These are phyloP conservation scores for Cheilosia scutellata DNA, from an alignment of 2,888 invertebrate species.

Conservation along the genomic window DNA sequence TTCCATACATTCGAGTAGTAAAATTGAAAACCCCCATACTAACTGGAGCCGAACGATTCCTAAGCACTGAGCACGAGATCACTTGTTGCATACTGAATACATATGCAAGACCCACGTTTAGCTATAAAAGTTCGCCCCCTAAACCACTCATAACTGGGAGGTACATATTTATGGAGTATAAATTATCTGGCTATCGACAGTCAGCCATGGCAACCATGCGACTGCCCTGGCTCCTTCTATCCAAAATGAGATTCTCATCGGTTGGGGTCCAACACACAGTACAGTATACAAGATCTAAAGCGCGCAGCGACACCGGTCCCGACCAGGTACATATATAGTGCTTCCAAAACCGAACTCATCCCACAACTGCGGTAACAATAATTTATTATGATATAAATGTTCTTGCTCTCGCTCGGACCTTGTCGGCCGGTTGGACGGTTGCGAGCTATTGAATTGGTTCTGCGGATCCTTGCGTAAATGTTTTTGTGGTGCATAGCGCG, in stretches of 20 bases:
- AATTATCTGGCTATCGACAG: conserved; percentile 75
- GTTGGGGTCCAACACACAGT: conserved; percentile 2
- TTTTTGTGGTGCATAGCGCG: conserved; percentile 36
- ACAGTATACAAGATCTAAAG: conserved; percentile 51
- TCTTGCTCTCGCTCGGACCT: conserved; percentile 27
- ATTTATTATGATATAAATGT: conserved; percentile 76
- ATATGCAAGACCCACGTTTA: conserved; percentile 31
- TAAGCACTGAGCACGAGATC: conserved; percentile 38
- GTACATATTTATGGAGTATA: conserved; percentile 75
- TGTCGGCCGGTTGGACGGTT: conserved; percentile 14
- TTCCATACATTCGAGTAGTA: conserved; percentile 29
- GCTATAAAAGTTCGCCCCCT: conserved; percentile 55
- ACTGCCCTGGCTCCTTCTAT: conserved; percentile 16
- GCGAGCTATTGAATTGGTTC: conserved; percentile 57
- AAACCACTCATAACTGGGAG: conserved; percentile 66
- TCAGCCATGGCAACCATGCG: conserved; percentile 22
- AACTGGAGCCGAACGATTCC: conserved; percentile 8
- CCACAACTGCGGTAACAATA: conserved; percentile 70
- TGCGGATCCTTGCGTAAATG: conserved; percentile 47
- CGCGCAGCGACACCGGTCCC: conserved; percentile 38
- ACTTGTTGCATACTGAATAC: conserved; percentile 39
- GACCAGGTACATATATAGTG: conserved; percentile 53
- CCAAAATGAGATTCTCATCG: conserved; percentile 39
- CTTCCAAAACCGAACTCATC: conserved; percentile 52
- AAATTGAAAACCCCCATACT: conserved; percentile 4